Evolutionary conservation across 1,140 invertebrate genomes (phyloP).

Genomic region (Asobara japonica): DNA sequence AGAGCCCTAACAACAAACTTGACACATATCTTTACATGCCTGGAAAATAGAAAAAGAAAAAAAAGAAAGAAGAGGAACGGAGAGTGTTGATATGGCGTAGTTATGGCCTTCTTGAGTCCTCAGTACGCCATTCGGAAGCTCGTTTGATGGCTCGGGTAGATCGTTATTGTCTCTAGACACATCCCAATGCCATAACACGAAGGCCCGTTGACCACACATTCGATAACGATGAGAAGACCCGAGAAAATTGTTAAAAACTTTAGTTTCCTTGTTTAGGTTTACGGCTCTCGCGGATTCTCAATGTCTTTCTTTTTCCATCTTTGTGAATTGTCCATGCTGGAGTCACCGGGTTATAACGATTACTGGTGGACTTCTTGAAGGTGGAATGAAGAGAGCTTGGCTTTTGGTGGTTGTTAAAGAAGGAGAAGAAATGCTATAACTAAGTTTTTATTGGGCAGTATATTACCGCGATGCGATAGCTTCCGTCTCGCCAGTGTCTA

Average conservation of each 20-base stretch:
- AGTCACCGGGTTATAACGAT: constrained; percentile 22
- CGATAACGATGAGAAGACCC: constrained; percentile 51
- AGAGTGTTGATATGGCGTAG: constrained; percentile 19
- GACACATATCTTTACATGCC: constrained; percentile 13
- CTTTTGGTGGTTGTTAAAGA: neutral
- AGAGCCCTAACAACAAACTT: constrained; percentile 3
- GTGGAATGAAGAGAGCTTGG: neutral
- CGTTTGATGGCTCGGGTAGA: constrained; percentile 59
- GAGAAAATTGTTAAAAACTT: constrained; percentile 58
- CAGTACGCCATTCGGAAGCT: constrained; percentile 57
- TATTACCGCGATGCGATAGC: constrained; percentile 58
- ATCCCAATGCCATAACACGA: constrained; percentile 30
- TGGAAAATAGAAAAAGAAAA: constrained; percentile 23
- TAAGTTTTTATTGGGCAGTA: constrained; percentile 64
- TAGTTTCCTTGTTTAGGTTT: constrained; percentile 37
- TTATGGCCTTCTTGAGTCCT: constrained; percentile 51
- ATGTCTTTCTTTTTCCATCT: neutral
- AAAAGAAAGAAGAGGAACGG: neutral
- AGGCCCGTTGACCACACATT: constrained; percentile 52
- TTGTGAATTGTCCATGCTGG: constrained; percentile 6
- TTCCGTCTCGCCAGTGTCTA: constrained; percentile 61
- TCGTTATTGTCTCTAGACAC: constrained; percentile 60
- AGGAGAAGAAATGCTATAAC: constrained; percentile 50
- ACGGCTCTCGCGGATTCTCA: constrained; percentile 15
- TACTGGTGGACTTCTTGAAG: constrained; percentile 17